phyloP scores from a whole-genome alignment of 2,888 invertebrate genomes.

The Brassicogethes aeneus region DNA sequence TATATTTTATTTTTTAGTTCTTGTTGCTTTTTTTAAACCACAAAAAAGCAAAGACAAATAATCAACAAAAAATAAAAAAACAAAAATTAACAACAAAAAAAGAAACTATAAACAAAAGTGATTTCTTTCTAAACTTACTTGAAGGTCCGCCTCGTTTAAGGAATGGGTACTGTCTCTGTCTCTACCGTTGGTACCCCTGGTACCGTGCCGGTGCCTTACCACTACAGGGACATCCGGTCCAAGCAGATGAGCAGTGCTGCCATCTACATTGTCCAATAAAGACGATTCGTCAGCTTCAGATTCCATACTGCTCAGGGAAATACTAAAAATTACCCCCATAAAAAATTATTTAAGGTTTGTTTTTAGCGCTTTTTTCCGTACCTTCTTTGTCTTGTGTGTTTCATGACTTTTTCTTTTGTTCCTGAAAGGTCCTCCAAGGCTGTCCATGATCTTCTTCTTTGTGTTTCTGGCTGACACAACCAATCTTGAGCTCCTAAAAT shows the following conservation, averaged over 20 bases:
- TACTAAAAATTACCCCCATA: slow-evolving; percentile 42
- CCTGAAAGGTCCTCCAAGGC: slow-evolving; percentile 65
- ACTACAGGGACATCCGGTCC: slow-evolving; percentile 43
- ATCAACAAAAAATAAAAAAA: too few relatives aligned
- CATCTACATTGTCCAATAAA: slow-evolving; percentile 43
- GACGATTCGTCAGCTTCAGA: slow-evolving; percentile 71
- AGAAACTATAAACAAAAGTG: too few relatives aligned
- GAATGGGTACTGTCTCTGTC: slow-evolving; percentile 64
- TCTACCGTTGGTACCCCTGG: slow-evolving; percentile 47
- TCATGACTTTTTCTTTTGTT: slow-evolving; percentile 44
- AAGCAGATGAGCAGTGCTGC: slow-evolving; percentile 46
- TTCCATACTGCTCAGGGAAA: slow-evolving; percentile 73
- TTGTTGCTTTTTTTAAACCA: too few relatives aligned
- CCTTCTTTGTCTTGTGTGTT: slow-evolving; percentile 46
- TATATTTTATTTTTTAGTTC: too few relatives aligned
- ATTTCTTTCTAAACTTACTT: slow-evolving; percentile 54
- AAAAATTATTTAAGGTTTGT: neutral
- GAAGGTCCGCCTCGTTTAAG: slow-evolving; percentile 79
- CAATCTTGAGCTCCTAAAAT: slow-evolving; percentile 37
- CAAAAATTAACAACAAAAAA: too few relatives aligned
- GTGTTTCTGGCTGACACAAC: slow-evolving; percentile 40
- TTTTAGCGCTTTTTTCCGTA: slow-evolving; percentile 17
- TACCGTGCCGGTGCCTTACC: slow-evolving; percentile 33
- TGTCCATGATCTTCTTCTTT: slow-evolving; percentile 75
- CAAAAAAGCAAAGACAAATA: too few relatives aligned